phyloP scores from a whole-genome alignment of 2,113 vertebrate species.

The Pterocles burchelli region DNA sequence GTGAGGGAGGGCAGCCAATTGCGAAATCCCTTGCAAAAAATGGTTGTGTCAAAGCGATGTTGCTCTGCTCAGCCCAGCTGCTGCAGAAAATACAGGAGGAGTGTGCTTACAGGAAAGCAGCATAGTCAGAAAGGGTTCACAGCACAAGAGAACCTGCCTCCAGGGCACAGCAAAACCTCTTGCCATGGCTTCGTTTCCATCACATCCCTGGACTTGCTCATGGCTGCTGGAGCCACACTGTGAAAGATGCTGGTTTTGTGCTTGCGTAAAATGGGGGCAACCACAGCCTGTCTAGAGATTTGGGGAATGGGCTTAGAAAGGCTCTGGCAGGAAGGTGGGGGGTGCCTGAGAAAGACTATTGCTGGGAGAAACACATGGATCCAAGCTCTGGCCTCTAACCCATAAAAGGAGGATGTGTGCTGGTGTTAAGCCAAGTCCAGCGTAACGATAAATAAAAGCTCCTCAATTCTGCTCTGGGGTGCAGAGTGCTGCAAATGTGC shows the following conservation, averaged over 20 bases:
- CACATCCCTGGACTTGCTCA: fast-evolving
- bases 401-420: fast-evolving
- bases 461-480: not conserved
- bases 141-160: fast-evolving
- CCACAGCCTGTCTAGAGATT: not conserved
- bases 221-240: not conserved
- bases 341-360: fast-evolving
- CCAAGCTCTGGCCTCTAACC: not conserved
- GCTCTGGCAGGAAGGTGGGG: not conserved
- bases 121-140: not conserved
- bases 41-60: not conserved
- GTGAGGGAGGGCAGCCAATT: constrained; percentile 57
- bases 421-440: not conserved
- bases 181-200: fast-evolving
- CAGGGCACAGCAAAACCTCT: not conserved
- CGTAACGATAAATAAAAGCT: not conserved
- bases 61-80: constrained; percentile 10
- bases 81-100: not conserved
- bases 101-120: not conserved
- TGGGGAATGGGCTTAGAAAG: not conserved
- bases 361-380: not conserved
- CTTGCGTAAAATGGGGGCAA: not conserved
- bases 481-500: not conserved
- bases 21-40: constrained; percentile 47
- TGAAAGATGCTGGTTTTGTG: no score